Percentiles rank a stretch among this genome's conserved stretches.
Evolutionary conservation across 2,113 vertebrate genomes (phyloP).

Genomic region (Arothron firmamentum): DNA sequence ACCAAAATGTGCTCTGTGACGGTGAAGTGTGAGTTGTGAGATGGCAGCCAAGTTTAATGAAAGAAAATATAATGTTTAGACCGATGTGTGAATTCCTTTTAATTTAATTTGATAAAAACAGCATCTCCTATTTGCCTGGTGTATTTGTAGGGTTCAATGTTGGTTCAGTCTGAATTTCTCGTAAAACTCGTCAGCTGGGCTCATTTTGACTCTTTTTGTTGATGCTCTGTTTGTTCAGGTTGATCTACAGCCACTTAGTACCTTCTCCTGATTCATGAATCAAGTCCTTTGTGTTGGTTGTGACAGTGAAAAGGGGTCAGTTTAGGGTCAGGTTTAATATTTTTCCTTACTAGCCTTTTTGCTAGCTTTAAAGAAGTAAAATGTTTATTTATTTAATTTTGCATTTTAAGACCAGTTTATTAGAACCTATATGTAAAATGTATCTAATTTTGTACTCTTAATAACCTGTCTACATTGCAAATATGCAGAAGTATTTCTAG

Average conservation of each 20-base stretch:
- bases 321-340: conserved; percentile 14
- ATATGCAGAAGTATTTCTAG: too few species aligned
- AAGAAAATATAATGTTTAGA: too few species aligned
- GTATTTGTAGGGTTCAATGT: neutral
- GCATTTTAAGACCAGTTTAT: too few species aligned
- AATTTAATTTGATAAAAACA: neutral
- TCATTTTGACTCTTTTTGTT: neutral
- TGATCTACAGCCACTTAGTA: neutral
- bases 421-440: too few species aligned
- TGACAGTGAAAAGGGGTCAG: conserved; percentile 13
- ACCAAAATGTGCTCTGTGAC: too few species aligned
- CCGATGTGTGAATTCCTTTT: too few species aligned
- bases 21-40: too few species aligned
- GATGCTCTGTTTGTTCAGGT: neutral
- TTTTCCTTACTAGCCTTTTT: conserved; percentile 1
- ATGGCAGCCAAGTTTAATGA: too few species aligned
- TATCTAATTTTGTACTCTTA: too few species aligned
- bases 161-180: neutral
- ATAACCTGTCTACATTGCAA: too few species aligned
- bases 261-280: conserved; percentile 12
- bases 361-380: too few species aligned
- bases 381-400: too few species aligned
- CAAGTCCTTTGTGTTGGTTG: conserved; percentile 16
- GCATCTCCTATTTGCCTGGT: neutral
- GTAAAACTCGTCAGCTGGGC: neutral